A percentile compares a stretch with the other conserved stretches of the same genome.
Evolutionary conservation across 2,888 invertebrate species (phyloP).

Genomic region (Dolichomitus sp.): DNA sequence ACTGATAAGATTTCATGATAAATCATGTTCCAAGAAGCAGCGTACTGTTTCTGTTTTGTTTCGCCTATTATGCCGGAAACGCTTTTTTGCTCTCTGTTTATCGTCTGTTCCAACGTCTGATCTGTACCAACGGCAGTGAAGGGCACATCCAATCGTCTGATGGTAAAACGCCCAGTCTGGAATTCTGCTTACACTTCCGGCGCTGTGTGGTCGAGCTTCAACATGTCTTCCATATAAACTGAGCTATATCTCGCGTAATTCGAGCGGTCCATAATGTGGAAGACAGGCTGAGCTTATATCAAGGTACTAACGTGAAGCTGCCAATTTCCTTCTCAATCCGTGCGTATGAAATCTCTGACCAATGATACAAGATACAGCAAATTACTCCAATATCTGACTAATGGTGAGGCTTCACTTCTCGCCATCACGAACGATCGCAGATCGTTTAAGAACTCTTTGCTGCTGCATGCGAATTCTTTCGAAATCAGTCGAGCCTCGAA

Average conservation of each 20-base stretch:
- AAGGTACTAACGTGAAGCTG: conserved; percentile 23
- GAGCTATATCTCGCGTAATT: conserved; percentile 25
- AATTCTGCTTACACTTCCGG: not conserved
- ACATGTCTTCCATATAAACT: conserved; percentile 30
- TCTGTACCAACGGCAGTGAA: conserved; percentile 72
- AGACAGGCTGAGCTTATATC: not conserved
- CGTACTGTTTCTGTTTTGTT: conserved; percentile 49
- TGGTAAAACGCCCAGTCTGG: not conserved
- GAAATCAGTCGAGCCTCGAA: not conserved
- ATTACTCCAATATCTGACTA: conserved; percentile 37
- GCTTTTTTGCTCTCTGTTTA: conserved; percentile 69
- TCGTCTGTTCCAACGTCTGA: conserved; percentile 70
- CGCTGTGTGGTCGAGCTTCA: not conserved
- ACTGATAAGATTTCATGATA: conserved; percentile 29
- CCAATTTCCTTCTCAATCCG: conserved; percentile 32
- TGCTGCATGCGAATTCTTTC: not conserved
- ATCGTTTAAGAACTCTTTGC: not conserved
- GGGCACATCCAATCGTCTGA: conserved; percentile 23
- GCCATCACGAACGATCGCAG: conserved; percentile 1
- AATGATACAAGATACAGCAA: conserved; percentile 3
- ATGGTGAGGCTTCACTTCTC: conserved; percentile 19
- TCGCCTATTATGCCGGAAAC: conserved; percentile 62
- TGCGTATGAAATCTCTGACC: conserved; percentile 6
- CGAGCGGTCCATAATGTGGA: conserved; percentile 16
- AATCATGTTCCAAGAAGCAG: conserved; percentile 51